Base-by-base conservation (phyloP, 2,797 vertebrate species). In the Sphenodon punctatus region DNA sequence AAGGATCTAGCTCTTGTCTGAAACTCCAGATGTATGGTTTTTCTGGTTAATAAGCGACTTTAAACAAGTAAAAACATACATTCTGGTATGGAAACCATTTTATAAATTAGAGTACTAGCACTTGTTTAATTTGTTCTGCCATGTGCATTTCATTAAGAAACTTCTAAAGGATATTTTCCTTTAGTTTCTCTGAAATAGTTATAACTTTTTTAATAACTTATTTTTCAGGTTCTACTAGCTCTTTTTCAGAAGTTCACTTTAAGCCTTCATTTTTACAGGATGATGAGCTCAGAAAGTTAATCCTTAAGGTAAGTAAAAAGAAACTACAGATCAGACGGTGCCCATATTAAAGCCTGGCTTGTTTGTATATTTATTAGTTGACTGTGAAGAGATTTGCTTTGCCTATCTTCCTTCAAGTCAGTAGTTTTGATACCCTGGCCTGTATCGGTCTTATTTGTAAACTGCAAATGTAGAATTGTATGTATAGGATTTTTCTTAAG, bases 241-340 rank as follows among this genome's bases (percentile, higher is more conserved):
- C 96, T 77, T 98, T 97, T 80, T 88, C 97, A 65, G 97, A 98
- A 93, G 93, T 95, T 42, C 95, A 89, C 68, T 97, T 96, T 82
- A 98, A 97, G 86, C 98, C 97, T 19, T 97, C 98, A 1, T 99
- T 99, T 94, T 94, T 99, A 87, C 97, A 97, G 30, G 96, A 99
- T 36, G 97, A 98, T 74, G 98, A 99, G 67, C 96, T 99, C 75
- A 97, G 96, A 78, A 97, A 98, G 56, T 95, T 99, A 67, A 95
- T 99, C 75, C 96, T 99, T 39, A 97, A 97, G 96, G 98, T 99
- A 93, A 95, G 93, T 88, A 55, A 45, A 56, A 69, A 48, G 23
- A 72, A 49, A 7, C n/a, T 48, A 41, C 79, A 46, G 48, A 16
- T 14, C 48, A 60, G 68, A 51, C 59, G 1, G 36, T 45, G 3